Percentiles rank a stretch among this genome's conserved stretches.
Conservation (phyloP, 2,113 vertebrate genomes). For the Microcebus ravelobensis region DNA sequence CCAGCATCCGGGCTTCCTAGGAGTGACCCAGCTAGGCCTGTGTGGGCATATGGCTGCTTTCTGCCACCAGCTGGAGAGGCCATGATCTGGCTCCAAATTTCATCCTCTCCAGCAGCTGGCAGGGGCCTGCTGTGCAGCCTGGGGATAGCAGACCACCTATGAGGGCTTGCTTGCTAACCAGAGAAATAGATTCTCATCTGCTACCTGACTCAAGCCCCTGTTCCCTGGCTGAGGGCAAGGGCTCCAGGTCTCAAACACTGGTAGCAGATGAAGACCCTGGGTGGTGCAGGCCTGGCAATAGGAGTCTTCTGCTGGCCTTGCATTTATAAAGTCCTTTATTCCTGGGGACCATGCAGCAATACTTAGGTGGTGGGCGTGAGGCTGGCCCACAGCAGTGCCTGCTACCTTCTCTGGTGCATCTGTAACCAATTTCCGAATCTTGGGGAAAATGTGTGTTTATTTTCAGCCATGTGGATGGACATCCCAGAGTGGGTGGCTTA, state of each 20-base stretch:
- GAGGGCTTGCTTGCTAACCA: constrained; percentile 84
- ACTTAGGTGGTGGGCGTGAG: constrained; percentile 86
- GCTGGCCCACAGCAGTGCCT: constrained; percentile 80
- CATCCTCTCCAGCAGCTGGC: not conserved
- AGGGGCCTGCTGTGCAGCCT: not conserved
- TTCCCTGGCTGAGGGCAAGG: constrained; percentile 69
- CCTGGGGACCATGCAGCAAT: constrained; percentile 88
- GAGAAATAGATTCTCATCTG: constrained; percentile 77
- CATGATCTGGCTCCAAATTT: rapidly evolving
- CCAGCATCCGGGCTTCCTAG: not conserved
- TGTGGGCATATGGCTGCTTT: not conserved
- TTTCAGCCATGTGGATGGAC: constrained; percentile 80
- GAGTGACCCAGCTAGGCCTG: not conserved
- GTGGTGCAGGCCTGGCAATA: constrained; percentile 81
- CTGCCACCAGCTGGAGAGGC: not conserved
- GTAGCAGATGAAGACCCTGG: constrained; percentile 83
- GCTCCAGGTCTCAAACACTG: constrained; percentile 76
- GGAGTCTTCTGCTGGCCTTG: constrained; percentile 73
- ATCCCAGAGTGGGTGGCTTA: not conserved
- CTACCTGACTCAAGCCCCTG: constrained; percentile 70
- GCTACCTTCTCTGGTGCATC: constrained; percentile 87
- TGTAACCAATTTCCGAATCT: constrained; percentile 85
- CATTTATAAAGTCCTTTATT: constrained; percentile 79
- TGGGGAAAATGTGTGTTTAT: constrained; percentile 74
- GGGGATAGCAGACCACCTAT: constrained; percentile 58